Conservation (phyloP, 2,113 vertebrate genomes). For the Epinephelus lanceolatus region DNA sequence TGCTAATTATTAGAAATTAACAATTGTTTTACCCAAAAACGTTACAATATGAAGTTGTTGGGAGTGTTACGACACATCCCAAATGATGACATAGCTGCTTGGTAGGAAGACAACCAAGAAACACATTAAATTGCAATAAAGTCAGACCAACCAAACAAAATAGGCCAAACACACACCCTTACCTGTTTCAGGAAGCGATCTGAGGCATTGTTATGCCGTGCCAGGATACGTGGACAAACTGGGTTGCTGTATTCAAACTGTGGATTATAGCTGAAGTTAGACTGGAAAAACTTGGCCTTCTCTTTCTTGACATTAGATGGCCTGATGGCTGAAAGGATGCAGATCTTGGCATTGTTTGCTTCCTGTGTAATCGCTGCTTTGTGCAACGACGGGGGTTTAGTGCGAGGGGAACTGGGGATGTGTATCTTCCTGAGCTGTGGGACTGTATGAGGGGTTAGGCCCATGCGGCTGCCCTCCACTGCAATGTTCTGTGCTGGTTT, state of each 20-base stretch:
- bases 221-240: conserved; percentile 84
- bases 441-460: conserved; percentile 71
- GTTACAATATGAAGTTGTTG: too few species aligned
- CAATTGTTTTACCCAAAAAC: too few species aligned
- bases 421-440: conserved; percentile 66
- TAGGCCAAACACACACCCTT: not conserved
- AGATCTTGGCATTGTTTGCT: conserved; percentile 85
- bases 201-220: conserved; percentile 88
- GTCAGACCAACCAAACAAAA: too few species aligned
- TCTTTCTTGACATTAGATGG: conserved; percentile 93
- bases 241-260: conserved; percentile 94
- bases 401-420: conserved; percentile 56
- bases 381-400: conserved; percentile 78
- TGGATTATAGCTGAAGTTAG: conserved; percentile 91
- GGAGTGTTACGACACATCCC: too few species aligned
- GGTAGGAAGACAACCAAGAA: too few species aligned
- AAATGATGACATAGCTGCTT: too few species aligned
- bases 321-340: conserved; percentile 93
- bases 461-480: conserved; percentile 77
- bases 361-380: conserved; percentile 76
- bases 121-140: too few species aligned
- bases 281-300: conserved; percentile 91
- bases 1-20: too few species aligned
- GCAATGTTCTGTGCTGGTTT: conserved; percentile 77
- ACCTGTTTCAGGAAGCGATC: conserved; percentile 87